Conservation (phyloP, 2,797 vertebrate species). For the Hyperoplus lanceolatus region DNA sequence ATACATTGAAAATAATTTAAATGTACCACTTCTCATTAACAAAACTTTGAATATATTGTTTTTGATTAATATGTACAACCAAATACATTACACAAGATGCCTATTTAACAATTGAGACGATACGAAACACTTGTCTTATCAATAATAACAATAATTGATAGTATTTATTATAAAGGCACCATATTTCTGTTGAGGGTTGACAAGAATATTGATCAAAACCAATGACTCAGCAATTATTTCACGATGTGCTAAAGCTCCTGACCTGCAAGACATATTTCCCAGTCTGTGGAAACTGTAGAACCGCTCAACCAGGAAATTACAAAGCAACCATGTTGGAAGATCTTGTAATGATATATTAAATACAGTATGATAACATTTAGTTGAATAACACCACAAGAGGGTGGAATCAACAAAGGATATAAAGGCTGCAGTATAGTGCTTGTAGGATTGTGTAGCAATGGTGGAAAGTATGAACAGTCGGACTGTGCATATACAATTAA, state of each 20-base stretch:
- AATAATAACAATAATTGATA: background rate
- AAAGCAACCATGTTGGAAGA: background rate
- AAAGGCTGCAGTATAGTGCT: background rate
- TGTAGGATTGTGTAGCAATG: background rate
- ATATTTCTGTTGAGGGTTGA: conserved; percentile 15
- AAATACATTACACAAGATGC: background rate
- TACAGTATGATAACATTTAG: conserved; percentile 2
- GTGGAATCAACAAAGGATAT: background rate
- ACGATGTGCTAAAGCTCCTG: background rate
- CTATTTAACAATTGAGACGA: background rate
- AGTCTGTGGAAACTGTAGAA: background rate
- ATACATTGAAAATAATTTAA: background rate
- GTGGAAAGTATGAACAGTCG: background rate
- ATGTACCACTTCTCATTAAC: conserved; percentile 7
- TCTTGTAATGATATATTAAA: background rate
- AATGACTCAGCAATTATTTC: conserved; percentile 25
- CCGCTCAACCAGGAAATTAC: background rate
- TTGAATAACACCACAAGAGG: background rate
- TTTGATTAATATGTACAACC: background rate
- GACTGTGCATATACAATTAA: too few relatives aligned
- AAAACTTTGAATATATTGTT: background rate
- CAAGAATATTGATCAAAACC: conserved; percentile 22
- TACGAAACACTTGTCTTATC: background rate
- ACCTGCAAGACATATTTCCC: conserved; percentile 15
- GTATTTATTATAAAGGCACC: background rate